Conservation (phyloP, 2,797 vertebrate genomes). For the Pelochelys cantorii region DNA sequence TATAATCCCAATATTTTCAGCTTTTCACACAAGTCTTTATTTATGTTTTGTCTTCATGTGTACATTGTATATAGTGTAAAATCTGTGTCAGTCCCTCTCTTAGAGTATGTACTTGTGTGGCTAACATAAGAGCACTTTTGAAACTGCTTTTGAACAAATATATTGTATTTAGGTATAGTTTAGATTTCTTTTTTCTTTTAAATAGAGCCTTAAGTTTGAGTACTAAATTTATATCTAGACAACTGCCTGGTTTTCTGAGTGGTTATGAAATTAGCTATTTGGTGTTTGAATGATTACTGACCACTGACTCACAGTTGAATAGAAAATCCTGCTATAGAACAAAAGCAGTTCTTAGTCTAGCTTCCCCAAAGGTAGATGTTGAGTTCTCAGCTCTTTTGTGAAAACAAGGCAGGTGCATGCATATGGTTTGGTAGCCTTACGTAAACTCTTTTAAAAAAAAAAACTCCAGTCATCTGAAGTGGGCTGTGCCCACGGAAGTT, state of each 20-base stretch:
- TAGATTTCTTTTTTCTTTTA: background rate
- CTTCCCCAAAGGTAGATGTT: rapidly evolving
- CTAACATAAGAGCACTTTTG: background rate
- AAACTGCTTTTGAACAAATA: rapidly evolving
- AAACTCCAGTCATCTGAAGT: too few relatives aligned
- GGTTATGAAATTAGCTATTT: background rate
- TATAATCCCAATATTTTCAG: background rate
- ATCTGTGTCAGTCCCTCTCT: background rate
- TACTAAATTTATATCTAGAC: background rate
- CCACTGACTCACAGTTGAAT: background rate
- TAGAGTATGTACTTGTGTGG: background rate
- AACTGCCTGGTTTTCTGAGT: background rate
- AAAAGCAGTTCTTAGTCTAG: background rate
- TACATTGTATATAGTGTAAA: background rate
- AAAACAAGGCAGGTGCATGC: background rate
- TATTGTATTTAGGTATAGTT: background rate
- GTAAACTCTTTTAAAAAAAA: background rate
- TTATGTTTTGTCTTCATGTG: background rate
- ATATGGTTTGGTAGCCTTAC: background rate
- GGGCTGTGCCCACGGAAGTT: too few relatives aligned
- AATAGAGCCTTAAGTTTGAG: background rate
- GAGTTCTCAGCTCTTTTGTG: background rate
- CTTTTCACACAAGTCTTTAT: background rate
- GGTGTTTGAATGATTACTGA: too few relatives aligned
- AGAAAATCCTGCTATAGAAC: background rate